Base-by-base conservation (phyloP, 2,113 vertebrate species). In the Ptilonorhynchus violaceus region DNA sequence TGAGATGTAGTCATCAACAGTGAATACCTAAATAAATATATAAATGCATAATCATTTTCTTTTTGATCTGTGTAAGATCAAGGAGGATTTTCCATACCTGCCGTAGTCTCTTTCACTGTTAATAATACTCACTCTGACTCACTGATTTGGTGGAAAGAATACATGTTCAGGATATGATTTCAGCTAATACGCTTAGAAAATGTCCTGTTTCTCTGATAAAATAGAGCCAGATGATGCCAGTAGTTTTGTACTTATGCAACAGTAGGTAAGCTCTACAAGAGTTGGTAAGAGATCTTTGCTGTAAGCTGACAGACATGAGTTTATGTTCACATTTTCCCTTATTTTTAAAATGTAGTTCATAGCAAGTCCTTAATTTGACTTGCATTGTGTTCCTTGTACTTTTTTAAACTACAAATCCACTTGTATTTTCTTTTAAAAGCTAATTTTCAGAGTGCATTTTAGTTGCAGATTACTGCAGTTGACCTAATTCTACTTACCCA, bases 11-110 rank as follows among this genome's bases (percentile, higher is more conserved):
- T 62, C 13, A 75, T 75, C 46, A 88, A 69, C 1, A 3, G 5
- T 58, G 55, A 85, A 93, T 73, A 35, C 2, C 7, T 85, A 85
- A 88, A 85, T 75, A 89, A 74, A 70, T 59, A 60, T 52, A 55
- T 73, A 72, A 79, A 86, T 56, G 13, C 12, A 52, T 90, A 88
- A 89, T 50, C 7, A 59, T 82, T 87, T 93, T 88, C 18, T 78
- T 93, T 96, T 94, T 93, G 37, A 89, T 91, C 47, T 94, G 15
- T 59, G 24, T 59, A 94, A 82, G 56, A 92, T 85, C 66, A 89
- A 91, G 73, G 41, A 73, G 19, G 53, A 72, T 90, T 95, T 89
- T 64, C 31, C 9, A 58, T 81, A 87, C 39, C 33, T 84, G 21
- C 21, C 59, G 16, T 63, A 67, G 66, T 50, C 46, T 81, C 52